Base-by-base conservation (phyloP, 2,113 vertebrate genomes). In the Axis porcinus region DNA sequence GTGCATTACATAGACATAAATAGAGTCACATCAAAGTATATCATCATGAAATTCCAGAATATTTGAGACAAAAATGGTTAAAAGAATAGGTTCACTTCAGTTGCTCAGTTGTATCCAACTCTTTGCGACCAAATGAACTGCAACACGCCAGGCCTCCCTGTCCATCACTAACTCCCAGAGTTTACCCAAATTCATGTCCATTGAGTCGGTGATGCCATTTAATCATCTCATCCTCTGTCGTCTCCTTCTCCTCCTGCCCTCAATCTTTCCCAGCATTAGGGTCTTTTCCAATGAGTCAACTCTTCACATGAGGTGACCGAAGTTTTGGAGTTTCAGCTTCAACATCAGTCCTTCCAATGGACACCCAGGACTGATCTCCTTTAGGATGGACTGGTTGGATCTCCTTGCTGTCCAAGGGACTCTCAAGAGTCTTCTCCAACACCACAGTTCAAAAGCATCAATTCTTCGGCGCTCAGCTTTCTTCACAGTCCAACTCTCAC, bases 11-110 rank as follows among this genome's bases (percentile, higher is more conserved):
- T 14, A 64, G 33, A 74, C 19, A 85, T 76, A 45, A 54, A 91
- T 27, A 91, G 28, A 91, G 5, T 19, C 36, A 67, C 2, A 30
- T 4, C 6, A 70, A 81, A 58, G 50, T 43, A 92, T 43, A 70
- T 82, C 67, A 95, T 70, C 43, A 15, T 82, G 52, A 70, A 82
- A 87, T 88, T 87, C 40, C 58, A 81, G 25, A 86, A 58, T 36
- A 45, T 16, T 45, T 91, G 55, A 92, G 83, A 87, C 15, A 25
- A 87, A 91, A 92, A 64, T 30, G 23, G 10, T 40, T 70, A 40
- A 40, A 70, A 40, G 19, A 40, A 40, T 70, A 5, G 36, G 19
- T 36, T 70, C n/a, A 70, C n/a, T 21, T 36, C 64, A 70, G 64
- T 70, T 2, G 2, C 64, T 36, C 9, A 36, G 64, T 70, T 0